Evolutionary conservation across 1,140 invertebrate genomes (phyloP).

Genomic region (Pygmarrhopalites habei): DNA sequence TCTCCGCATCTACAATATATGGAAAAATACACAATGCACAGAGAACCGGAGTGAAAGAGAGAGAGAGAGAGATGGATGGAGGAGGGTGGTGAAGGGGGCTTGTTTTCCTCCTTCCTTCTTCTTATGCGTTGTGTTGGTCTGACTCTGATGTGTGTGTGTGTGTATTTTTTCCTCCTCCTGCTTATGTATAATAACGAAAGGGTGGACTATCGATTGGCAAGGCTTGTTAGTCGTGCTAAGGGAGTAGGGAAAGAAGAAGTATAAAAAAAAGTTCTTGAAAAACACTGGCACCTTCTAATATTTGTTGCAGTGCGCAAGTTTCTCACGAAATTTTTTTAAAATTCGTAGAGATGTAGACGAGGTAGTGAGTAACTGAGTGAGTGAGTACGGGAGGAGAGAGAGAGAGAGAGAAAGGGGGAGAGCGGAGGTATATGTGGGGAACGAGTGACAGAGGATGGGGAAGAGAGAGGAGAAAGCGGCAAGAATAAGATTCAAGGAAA

Average conservation of each 20-base stretch:
- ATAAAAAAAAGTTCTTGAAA: slow-evolving; percentile 28
- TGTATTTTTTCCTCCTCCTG: slow-evolving; percentile 2
- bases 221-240: slow-evolving; percentile 25
- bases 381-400: slow-evolving; percentile 8
- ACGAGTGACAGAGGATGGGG: background rate
- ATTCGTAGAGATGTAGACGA: slow-evolving; percentile 28
- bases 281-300: slow-evolving; percentile 33
- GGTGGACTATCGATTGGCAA: slow-evolving; percentile 28
- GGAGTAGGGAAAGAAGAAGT: background rate
- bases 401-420: slow-evolving; percentile 3
- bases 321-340: slow-evolving; percentile 16
- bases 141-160: no score
- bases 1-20: background rate
- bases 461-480: background rate
- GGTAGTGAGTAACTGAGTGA: background rate
- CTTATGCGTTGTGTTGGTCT: no score
- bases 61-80: background rate
- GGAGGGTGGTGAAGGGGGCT: background rate
- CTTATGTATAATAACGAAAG: slow-evolving; percentile 18
- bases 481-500: no score
- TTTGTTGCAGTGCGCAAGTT: slow-evolving; percentile 31
- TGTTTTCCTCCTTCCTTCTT: no score
- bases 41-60: background rate
- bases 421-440: slow-evolving; percentile 5
- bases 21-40: background rate